Evolutionary conservation across 2,113 vertebrate species (phyloP).

Genomic region (Limanda limanda): DNA sequence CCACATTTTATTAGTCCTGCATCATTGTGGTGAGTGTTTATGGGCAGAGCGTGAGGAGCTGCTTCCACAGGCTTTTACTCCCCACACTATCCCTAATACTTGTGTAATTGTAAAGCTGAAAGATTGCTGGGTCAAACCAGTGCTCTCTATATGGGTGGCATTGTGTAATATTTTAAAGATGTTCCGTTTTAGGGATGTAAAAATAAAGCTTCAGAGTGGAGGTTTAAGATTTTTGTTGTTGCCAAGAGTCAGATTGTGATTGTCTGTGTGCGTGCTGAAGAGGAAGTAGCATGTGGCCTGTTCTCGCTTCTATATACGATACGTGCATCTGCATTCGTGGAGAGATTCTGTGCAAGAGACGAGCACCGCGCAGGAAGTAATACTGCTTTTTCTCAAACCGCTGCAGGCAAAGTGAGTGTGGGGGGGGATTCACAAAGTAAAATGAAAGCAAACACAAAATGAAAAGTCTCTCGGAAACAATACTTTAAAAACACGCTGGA

Average conservation of each 20-base stretch:
- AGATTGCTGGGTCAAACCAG: neutral
- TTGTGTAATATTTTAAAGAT: neutral
- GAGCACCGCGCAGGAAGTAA: conserved; percentile 74
- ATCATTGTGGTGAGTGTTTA: conserved; percentile 57
- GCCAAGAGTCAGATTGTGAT: conserved; percentile 20
- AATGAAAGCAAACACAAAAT: conserved; percentile 52
- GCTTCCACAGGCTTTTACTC: conserved; percentile 31
- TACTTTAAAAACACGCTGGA: conserved; percentile 10
- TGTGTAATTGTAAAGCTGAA: conserved; percentile 7
- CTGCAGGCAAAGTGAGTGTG: conserved; percentile 53
- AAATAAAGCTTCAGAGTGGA: no score
- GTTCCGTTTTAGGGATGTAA: neutral
- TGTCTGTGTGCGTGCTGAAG: conserved; percentile 28
- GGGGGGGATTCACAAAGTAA: conserved; percentile 36
- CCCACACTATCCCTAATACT: conserved; percentile 4
- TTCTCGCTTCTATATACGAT: conserved; percentile 62
- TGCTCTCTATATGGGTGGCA: neutral
- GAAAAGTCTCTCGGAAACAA: conserved; percentile 42
- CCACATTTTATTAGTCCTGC: conserved; percentile 58
- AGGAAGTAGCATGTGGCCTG: conserved; percentile 70
- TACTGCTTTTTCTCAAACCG: conserved; percentile 58
- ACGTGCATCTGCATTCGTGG: conserved; percentile 36
- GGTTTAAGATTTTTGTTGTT: conserved; percentile 14
- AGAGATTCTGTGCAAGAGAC: conserved; percentile 33
- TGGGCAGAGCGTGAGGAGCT: conserved; percentile 37